Evolutionary conservation across 2,113 vertebrate genomes (phyloP).

Genomic region (Equus przewalskii): DNA sequence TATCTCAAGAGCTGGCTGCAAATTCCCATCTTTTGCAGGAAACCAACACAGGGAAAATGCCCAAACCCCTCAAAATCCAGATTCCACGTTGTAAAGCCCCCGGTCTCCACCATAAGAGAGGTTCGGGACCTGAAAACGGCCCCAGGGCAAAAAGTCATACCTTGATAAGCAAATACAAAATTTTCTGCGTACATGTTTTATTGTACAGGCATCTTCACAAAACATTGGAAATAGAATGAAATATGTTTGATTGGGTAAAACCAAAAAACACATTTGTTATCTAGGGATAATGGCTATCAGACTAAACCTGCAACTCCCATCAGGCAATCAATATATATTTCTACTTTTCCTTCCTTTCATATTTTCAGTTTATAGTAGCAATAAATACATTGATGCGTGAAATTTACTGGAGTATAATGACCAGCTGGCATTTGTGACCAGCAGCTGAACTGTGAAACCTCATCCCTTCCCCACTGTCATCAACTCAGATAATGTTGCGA

Average conservation of each 20-base stretch:
- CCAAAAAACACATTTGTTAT: slow-evolving; percentile 27
- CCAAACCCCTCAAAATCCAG: background rate
- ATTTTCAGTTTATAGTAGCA: slow-evolving; percentile 70
- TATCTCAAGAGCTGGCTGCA: background rate
- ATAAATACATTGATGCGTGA: slow-evolving; percentile 72
- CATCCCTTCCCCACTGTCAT: background rate
- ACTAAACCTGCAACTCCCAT: background rate
- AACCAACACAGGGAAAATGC: background rate
- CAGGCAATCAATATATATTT: slow-evolving; percentile 5
- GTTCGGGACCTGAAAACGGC: background rate
- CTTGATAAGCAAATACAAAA: background rate
- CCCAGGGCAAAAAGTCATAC: background rate
- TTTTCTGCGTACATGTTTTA: background rate
- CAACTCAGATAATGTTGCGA: slow-evolving; percentile 8
- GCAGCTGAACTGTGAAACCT: slow-evolving; percentile 33
- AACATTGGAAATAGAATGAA: background rate
- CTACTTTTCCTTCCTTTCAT: slow-evolving; percentile 26
- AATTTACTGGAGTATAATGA: slow-evolving; percentile 66
- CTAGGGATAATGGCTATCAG: background rate
- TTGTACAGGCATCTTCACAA: background rate
- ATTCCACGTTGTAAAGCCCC: background rate
- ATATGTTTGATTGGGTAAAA: slow-evolving; percentile 5
- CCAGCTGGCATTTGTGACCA: slow-evolving; percentile 68
- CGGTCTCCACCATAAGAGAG: background rate
- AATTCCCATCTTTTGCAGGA: background rate